phyloP scores from a whole-genome alignment of 2,888 invertebrate species.

The Molorchus minor region DNA sequence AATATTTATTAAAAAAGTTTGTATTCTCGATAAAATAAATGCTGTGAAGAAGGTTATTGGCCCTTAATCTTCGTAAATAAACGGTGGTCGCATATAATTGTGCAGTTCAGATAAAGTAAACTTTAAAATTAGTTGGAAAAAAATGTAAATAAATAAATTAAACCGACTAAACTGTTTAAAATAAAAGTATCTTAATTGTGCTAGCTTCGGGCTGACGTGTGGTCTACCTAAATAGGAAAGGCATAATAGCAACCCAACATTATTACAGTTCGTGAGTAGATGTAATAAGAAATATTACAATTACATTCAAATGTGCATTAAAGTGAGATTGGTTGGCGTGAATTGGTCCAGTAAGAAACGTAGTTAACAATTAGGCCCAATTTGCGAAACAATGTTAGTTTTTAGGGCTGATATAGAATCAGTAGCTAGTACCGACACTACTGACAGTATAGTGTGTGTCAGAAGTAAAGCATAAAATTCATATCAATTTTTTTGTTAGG shows the following conservation, averaged over 20 bases:
- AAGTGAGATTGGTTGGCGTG: conserved; percentile 43
- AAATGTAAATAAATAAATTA: neutral
- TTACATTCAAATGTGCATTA: conserved; percentile 32
- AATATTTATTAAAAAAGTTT: neutral
- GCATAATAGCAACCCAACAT: conserved; percentile 10
- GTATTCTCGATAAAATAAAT: neutral
- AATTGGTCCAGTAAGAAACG: conserved; percentile 33
- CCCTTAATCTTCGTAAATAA: no score
- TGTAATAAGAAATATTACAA: conserved; percentile 25
- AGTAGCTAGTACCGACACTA: no score
- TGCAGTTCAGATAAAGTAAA: neutral
- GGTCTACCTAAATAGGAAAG: no score
- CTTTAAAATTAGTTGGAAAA: neutral
- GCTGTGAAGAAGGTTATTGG: no score
- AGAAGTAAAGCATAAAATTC: no score
- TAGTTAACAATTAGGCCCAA: conserved; percentile 17
- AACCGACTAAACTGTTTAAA: neutral
- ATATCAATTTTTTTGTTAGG: no score
- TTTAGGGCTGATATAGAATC: no score
- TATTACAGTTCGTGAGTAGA: conserved; percentile 29
- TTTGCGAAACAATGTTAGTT: conserved; percentile 10
- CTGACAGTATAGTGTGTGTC: no score
- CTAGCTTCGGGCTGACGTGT: neutral
- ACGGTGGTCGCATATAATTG: neutral
- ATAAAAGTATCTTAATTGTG: neutral